Evolutionary conservation across 2,888 invertebrate genomes (phyloP).

Genomic region (Callimorpha dominula): DNA sequence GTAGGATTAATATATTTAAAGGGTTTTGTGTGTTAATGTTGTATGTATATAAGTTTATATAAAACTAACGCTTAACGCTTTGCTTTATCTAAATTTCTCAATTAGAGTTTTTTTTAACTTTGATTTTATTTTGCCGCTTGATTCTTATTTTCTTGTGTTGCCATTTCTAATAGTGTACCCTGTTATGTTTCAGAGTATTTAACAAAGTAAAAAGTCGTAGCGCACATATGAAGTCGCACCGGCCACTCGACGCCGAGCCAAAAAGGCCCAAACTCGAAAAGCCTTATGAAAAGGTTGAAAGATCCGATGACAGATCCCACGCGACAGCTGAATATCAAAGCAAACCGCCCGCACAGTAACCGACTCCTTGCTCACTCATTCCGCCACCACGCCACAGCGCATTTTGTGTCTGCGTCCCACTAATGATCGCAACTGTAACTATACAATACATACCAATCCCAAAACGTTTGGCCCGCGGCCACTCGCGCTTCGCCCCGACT

Average conservation of each 20-base stretch:
- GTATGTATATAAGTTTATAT: constrained; percentile 70
- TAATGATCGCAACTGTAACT: constrained; percentile 47
- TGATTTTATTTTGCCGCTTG: constrained; percentile 57
- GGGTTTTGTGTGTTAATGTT: constrained; percentile 72
- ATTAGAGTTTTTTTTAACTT: constrained; percentile 49
- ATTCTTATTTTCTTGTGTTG: constrained; percentile 68
- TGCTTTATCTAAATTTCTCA: constrained; percentile 66
- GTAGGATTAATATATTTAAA: constrained; percentile 66
- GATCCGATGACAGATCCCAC: constrained; percentile 80
- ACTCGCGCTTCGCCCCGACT: constrained; percentile 48
- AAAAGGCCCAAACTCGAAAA: constrained; percentile 89
- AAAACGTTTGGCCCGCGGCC: constrained; percentile 35
- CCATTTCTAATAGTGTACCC: constrained; percentile 80
- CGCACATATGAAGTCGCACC: constrained; percentile 99
- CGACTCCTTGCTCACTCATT: constrained; percentile 65
- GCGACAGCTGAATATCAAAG: constrained; percentile 78
- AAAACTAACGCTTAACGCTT: constrained; percentile 74
- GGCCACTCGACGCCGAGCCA: constrained; percentile 94
- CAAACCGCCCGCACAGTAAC: constrained; percentile 75
- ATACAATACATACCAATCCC: constrained; percentile 23
- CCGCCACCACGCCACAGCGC: constrained; percentile 44
- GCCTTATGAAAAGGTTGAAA: constrained; percentile 87
- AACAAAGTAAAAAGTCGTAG: constrained; percentile 99
- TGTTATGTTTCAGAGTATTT: constrained; percentile 94
- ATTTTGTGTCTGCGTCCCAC: constrained; percentile 35